phyloP scores from a whole-genome alignment of 2,797 vertebrate genomes.

The Muscicapa striata region DNA sequence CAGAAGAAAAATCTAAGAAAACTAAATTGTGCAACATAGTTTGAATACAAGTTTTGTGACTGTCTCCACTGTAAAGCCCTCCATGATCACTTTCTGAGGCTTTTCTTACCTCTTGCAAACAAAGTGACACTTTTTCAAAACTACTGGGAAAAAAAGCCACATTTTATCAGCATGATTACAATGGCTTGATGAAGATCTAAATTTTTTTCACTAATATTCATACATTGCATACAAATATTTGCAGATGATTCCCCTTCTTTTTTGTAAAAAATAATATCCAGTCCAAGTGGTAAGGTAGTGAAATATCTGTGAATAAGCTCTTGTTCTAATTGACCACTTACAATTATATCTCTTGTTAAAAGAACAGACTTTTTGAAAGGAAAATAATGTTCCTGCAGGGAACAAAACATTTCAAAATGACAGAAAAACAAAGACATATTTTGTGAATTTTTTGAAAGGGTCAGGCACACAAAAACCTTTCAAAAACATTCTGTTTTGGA shows the following conservation, averaged over 20 bases:
- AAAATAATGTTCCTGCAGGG: not conserved
- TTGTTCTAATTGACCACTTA: not conserved
- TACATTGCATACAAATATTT: not conserved
- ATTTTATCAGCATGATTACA: not conserved
- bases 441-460: not conserved
- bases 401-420: not conserved
- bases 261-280: not conserved
- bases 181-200: not conserved
- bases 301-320: not conserved
- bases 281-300: not conserved
- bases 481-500: not conserved
- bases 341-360: not conserved
- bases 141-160: fast-evolving
- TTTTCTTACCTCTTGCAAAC: not conserved
- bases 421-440: not conserved
- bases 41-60: not conserved
- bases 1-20: not conserved
- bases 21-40: not conserved
- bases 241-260: not conserved
- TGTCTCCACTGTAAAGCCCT: not conserved
- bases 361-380: not conserved
- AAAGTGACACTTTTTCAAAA: not conserved
- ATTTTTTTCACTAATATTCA: not conserved
- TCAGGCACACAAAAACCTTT: not conserved
- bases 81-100: not conserved